Base-by-base conservation (phyloP, 2,113 vertebrate genomes). In the Illadopsis cleaveri region DNA sequence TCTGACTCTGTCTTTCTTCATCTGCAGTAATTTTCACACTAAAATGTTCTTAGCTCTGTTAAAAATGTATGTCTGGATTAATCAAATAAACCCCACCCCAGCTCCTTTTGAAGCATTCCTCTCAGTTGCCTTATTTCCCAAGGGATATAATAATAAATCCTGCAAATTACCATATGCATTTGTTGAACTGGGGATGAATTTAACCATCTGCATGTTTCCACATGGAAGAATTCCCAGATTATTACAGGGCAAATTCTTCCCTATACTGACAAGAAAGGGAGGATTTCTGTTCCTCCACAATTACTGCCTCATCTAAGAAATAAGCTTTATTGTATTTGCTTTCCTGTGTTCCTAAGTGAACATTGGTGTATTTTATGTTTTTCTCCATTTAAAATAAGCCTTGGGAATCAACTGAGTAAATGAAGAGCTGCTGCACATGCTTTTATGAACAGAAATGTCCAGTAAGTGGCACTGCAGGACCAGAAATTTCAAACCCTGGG, bases 381-480 rank as follows among this genome's bases (percentile, higher is more conserved):
- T 93, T 82, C 45, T n/a, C 30, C 16, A 45, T 76, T 83, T 90
- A 64, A 75, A 42, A 57, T 18, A 64, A 47, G 37, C 31, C 12
- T 37, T 56, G 56, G 53, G 23, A 75, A 51, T 56, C 44, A 56
- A 7, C 15, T 1, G 35, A 65, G 18, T 12, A 61, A 89, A 56
- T 0, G 1, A 56, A 60, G 51, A 81, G 40, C 51, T 75, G 60
- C 68, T 71, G 60, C 37, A 44, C n/a, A 2, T 60, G 20, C 16
- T 28, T 92, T 75, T 76, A 9, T 71, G 71, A 89, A 86, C 44
- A 42, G 25, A 30, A 42, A 25, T 73, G 28, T 66, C 96, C 97
- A 94, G 82, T 82, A 94, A 94, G 96, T 88, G 97, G 96, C 97
- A 97, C 92, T 97, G 75, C 86, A 96, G 95, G 94, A 97, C 92